Conservation (phyloP, 2,113 vertebrate species). For the Gallinago jamesoni region DNA sequence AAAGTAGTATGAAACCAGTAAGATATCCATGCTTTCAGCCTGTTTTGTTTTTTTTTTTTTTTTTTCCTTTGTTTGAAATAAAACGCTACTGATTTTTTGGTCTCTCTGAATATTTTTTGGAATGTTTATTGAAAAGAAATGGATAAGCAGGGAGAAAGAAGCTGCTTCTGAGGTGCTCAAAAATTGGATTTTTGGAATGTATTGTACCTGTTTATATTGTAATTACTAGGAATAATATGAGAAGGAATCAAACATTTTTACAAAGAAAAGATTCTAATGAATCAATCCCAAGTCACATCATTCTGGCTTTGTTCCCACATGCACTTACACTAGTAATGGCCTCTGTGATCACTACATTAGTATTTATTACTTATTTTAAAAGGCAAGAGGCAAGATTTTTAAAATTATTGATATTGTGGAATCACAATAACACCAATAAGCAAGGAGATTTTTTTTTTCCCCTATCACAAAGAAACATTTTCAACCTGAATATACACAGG, state of each 20-base stretch:
- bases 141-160: not conserved
- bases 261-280: not conserved
- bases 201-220: not conserved
- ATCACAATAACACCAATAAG: not conserved
- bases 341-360: not conserved
- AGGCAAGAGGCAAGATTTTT: not conserved
- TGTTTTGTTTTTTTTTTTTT: not conserved
- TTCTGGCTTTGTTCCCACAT: not conserved
- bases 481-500: not conserved
- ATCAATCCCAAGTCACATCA: not conserved
- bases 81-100: not conserved
- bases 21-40: not conserved
- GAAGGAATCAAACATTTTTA: not conserved
- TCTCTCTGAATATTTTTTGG: not conserved
- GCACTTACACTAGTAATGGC: not conserved
- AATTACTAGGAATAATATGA: not conserved
- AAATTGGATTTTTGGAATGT: not conserved
- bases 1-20: not conserved
- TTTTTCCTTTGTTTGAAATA: slow-evolving; percentile 1
- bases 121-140: not conserved
- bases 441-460: not conserved
- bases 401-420: not conserved
- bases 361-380: not conserved
- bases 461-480: not conserved
- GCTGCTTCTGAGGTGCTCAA: not conserved